A percentile compares a stretch with the other conserved stretches of the same genome.
Evolutionary conservation across 2,888 invertebrate species (phyloP).

Genomic region (Strigamia crassipes): DNA sequence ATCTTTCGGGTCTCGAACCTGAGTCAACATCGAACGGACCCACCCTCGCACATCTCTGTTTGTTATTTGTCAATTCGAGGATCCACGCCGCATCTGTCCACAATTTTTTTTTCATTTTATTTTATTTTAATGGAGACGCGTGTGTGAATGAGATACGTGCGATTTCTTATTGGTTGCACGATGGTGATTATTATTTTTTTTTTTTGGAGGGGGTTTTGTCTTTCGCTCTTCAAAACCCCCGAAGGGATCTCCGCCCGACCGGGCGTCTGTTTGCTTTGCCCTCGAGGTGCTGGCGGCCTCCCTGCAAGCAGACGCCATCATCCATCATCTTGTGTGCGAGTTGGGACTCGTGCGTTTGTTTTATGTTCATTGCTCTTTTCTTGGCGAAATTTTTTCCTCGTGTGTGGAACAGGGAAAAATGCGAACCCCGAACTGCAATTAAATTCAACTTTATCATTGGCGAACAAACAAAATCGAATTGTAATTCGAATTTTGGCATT

Average conservation of each 20-base stretch:
- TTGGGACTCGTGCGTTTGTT: constrained; percentile 11
- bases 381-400: background rate
- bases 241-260: constrained; percentile 40
- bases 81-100: constrained; percentile 13
- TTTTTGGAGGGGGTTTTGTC: background rate
- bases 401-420: background rate
- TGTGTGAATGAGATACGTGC: constrained; percentile 22
- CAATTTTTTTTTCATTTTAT: too few relatives aligned
- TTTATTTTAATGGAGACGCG: background rate
- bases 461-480: too few relatives aligned
- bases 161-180: background rate
- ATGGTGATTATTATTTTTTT: background rate
- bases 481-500: too few relatives aligned
- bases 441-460: background rate
- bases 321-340: constrained; percentile 24
- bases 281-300: constrained; percentile 40
- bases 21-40: background rate
- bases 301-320: constrained; percentile 38
- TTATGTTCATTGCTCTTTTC: constrained; percentile 3
- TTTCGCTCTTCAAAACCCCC: background rate
- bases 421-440: background rate
- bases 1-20: constrained; percentile 36
- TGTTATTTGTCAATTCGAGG: constrained; percentile 1
- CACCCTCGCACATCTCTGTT: background rate
- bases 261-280: constrained; percentile 42